A percentile compares a stretch with the other conserved stretches of the same genome.
Evolutionary conservation across 1,140 invertebrate genomes (phyloP).

Genomic region (Drosophila varians): DNA sequence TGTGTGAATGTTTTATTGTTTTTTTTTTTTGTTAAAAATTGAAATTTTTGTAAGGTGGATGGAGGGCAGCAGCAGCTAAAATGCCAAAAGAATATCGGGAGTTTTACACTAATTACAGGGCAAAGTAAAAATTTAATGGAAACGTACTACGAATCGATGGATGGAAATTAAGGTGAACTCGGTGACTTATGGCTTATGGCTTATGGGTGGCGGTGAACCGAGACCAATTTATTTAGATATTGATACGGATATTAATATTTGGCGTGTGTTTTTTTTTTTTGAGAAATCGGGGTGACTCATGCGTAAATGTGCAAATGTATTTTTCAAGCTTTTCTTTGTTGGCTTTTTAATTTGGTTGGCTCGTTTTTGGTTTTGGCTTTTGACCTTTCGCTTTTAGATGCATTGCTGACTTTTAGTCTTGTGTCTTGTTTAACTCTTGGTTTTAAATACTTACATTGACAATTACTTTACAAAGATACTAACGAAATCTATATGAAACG

Average conservation of each 20-base stretch:
- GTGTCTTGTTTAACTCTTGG: slow-evolving; percentile 40
- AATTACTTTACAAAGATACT: slow-evolving; percentile 75
- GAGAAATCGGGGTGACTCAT: slow-evolving; percentile 82
- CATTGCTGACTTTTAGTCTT: slow-evolving; percentile 35
- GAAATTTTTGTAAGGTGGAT: slow-evolving; percentile 29
- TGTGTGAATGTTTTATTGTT: slow-evolving; percentile 14
- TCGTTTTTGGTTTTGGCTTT: slow-evolving; percentile 42
- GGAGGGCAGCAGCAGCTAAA: slow-evolving; percentile 68
- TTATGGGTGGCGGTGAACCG: slow-evolving; percentile 40
- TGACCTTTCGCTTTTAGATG: slow-evolving; percentile 58
- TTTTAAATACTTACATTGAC: slow-evolving; percentile 77
- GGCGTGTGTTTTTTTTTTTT: slow-evolving; percentile 52
- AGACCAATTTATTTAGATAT: slow-evolving; percentile 47
- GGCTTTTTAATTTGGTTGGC: slow-evolving; percentile 20
- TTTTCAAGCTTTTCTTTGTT: slow-evolving; percentile 76
- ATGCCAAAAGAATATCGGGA: slow-evolving; percentile 49
- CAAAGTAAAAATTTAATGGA: slow-evolving; percentile 34
- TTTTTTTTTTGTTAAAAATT: background rate
- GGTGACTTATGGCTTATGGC: slow-evolving; percentile 11
- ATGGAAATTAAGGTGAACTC: slow-evolving; percentile 13
- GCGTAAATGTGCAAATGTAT: slow-evolving; percentile 84
- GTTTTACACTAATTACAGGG: slow-evolving; percentile 67
- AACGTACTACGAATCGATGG: slow-evolving; percentile 58
- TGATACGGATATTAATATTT: slow-evolving; percentile 41
- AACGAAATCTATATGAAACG: slow-evolving; percentile 58